phyloP scores from a whole-genome alignment of 2,797 vertebrate species.

The Rhinella marina region DNA sequence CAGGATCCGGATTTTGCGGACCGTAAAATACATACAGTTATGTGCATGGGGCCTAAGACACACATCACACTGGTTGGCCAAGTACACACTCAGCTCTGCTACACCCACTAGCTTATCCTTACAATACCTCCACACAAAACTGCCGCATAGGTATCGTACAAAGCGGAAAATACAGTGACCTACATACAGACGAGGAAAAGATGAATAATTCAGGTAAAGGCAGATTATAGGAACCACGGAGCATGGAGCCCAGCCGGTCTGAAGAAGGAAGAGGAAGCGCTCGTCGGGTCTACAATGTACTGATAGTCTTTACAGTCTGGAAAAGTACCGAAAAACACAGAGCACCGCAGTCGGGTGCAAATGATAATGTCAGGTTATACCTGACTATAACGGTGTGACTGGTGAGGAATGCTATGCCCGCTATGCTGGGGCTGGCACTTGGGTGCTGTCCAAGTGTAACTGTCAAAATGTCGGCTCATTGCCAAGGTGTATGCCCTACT shows the following conservation, averaged over 20 bases:
- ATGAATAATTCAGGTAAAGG: slow-evolving; percentile 43
- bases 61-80: background rate
- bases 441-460: background rate
- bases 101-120: background rate
- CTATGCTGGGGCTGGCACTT: background rate
- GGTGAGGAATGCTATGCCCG: background rate
- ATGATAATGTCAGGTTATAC: background rate
- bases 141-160: background rate
- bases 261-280: background rate
- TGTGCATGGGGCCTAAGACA: background rate
- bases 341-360: background rate
- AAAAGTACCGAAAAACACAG: background rate
- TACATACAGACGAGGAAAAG: slow-evolving; percentile 40
- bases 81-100: background rate
- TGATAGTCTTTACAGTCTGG: background rate
- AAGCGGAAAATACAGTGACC: slow-evolving; percentile 37
- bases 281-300: background rate
- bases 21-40: too few relatives aligned
- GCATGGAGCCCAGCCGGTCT: background rate
- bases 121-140: background rate
- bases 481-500: background rate
- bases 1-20: background rate
- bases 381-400: background rate
- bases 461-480: background rate
- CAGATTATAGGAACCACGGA: background rate